Percentiles rank a stretch among this genome's conserved stretches.
Evolutionary conservation across 2,113 vertebrate genomes (phyloP).

Genomic region (Cynoglossus semilaevis): DNA sequence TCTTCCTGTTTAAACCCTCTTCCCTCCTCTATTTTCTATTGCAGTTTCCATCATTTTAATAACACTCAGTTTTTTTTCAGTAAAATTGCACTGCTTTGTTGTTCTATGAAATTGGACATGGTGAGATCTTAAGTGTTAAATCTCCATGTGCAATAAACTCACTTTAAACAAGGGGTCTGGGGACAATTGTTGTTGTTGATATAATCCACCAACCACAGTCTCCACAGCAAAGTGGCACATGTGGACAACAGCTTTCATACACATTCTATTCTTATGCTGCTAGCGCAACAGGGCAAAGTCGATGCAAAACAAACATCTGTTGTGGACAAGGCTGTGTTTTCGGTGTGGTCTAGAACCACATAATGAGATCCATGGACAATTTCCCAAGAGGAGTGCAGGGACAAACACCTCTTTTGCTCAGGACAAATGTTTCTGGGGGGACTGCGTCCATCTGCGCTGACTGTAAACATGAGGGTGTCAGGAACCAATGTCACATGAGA

Average conservation of each 20-base stretch:
- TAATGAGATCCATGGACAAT: conserved; percentile 65
- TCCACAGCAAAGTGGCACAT: conserved; percentile 62
- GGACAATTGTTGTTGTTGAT: conserved; percentile 38
- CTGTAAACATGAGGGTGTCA: conserved; percentile 72
- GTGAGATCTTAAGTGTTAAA: conserved; percentile 3
- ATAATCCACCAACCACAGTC: conserved; percentile 47
- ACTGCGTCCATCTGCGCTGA: conserved; percentile 40
- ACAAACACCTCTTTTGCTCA: conserved; percentile 67
- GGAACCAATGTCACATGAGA: conserved; percentile 71
- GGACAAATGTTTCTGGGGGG: conserved; percentile 68
- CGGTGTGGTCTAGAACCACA: conserved; percentile 71
- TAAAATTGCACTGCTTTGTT: neutral
- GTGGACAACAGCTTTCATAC: conserved; percentile 56
- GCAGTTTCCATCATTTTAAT: neutral
- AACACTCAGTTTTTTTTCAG: neutral
- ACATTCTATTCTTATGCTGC: conserved; percentile 70
- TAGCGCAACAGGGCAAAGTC: conserved; percentile 55
- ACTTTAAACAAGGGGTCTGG: conserved; percentile 25
- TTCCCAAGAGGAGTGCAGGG: conserved; percentile 66
- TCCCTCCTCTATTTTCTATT: neutral
- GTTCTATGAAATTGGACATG: neutral
- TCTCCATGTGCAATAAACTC: conserved; percentile 6
- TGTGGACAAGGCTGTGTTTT: conserved; percentile 72
- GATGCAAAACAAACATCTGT: conserved; percentile 78
- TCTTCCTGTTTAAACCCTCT: conserved; percentile 19